phyloP scores from a whole-genome alignment of 2,888 invertebrate genomes.

The Drosophila sordidapex region DNA sequence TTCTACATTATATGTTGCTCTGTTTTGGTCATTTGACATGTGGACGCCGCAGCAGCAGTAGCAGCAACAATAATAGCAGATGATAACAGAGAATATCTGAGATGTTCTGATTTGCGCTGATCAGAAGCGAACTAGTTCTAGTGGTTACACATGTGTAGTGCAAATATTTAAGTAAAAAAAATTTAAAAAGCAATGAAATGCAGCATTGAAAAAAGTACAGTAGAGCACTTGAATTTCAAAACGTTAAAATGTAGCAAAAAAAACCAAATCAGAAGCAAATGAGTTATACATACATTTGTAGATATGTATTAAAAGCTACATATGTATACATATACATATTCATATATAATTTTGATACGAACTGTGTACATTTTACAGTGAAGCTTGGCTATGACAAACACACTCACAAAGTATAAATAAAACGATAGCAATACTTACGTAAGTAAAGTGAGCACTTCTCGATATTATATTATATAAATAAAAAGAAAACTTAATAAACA shows the following conservation, averaged over 20 bases:
- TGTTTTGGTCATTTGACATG: slow-evolving; percentile 69
- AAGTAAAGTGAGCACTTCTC: background rate
- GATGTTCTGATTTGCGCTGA: slow-evolving; percentile 45
- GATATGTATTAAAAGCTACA: slow-evolving; percentile 15
- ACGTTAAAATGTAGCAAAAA: slow-evolving; percentile 29
- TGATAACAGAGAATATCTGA: slow-evolving; percentile 29
- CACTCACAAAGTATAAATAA: background rate
- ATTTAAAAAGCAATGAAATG: slow-evolving; percentile 15
- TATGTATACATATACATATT: slow-evolving; percentile 11
- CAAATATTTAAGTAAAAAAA: background rate
- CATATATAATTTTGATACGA: slow-evolving; percentile 51
- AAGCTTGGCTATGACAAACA: slow-evolving; percentile 22
- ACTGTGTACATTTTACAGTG: slow-evolving; percentile 48
- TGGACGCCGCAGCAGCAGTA: slow-evolving; percentile 25
- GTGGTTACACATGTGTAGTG: background rate
- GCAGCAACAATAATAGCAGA: slow-evolving; percentile 31
- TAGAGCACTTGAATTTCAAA: slow-evolving; percentile 54
- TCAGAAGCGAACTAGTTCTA: slow-evolving; percentile 22
- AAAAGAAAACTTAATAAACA: background rate
- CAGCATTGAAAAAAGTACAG: slow-evolving; percentile 48
- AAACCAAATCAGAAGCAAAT: slow-evolving; percentile 44
- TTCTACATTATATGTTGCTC: slow-evolving; percentile 48
- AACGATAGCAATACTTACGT: background rate
- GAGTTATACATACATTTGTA: slow-evolving; percentile 16
- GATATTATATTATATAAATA: background rate